A percentile compares a stretch with the other conserved stretches of the same genome.
These are phyloP conservation scores for Cyphomyrus plagiostoma DNA, from an alignment of 2,113 vertebrate species.

Conservation along the genomic window DNA sequence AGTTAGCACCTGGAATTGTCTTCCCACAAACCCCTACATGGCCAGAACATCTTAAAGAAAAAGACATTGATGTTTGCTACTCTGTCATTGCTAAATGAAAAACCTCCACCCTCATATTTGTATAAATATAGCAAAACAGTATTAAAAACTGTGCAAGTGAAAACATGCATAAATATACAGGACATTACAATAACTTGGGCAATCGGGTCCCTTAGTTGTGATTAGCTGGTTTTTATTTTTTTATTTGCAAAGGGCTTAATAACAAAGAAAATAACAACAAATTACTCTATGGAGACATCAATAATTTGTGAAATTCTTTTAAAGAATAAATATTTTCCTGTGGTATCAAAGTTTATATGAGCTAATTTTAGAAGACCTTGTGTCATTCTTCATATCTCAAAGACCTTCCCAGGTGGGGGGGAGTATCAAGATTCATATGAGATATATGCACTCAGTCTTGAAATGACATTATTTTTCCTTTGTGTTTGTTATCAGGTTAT, in stretches of 20 bases:
- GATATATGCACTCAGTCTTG: not conserved
- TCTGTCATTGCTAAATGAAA: not conserved
- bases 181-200: not conserved
- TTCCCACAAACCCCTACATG: slow-evolving; percentile 9
- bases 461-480: not conserved
- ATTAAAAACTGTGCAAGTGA: not conserved
- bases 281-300: no score
- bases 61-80: not conserved
- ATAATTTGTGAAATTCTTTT: not conserved
- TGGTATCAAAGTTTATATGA: not conserved
- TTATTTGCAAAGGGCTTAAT: not conserved
- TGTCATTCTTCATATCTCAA: not conserved
- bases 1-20: slow-evolving; percentile 13
- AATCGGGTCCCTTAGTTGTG: not conserved
- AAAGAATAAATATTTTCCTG: not conserved
- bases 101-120: not conserved
- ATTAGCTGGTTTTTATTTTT: not conserved
- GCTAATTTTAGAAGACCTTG: not conserved
- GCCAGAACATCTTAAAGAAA: not conserved
- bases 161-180: not conserved
- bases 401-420: not conserved
- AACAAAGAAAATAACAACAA: not conserved
- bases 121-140: not conserved
- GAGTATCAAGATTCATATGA: not conserved
- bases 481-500: slow-evolving; percentile 67